These are phyloP conservation scores for Protaetia brevitarsis DNA, from an alignment of 1,140 invertebrate species.

Conservation along the genomic window DNA sequence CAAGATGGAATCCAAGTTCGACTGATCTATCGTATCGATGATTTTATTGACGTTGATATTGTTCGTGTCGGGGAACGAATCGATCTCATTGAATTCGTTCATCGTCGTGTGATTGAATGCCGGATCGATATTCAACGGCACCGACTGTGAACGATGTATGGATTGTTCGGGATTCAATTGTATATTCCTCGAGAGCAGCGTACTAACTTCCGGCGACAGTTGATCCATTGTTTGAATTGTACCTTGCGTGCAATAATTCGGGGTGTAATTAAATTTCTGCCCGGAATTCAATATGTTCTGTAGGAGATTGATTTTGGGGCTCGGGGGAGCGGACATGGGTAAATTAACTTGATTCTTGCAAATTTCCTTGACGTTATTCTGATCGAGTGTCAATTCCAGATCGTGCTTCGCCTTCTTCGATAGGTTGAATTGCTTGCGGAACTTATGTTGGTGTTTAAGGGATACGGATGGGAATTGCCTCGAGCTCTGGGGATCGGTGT, in stretches of 20 bases:
- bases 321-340: conserved; percentile 58
- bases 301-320: conserved; percentile 52
- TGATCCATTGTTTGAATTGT: conserved; percentile 43
- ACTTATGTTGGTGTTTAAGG: background rate
- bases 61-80: conserved; percentile 53
- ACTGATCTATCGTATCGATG: conserved; percentile 50
- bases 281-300: conserved; percentile 41
- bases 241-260: conserved; percentile 46
- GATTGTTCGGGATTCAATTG: conserved; percentile 22
- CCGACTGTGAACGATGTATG: conserved; percentile 68
- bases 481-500: conserved; percentile 33
- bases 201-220: conserved; percentile 53
- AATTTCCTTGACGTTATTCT: conserved; percentile 6
- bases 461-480: conserved; percentile 27
- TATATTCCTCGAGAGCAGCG: conserved; percentile 53
- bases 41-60: conserved; percentile 53
- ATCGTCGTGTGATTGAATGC: conserved; percentile 20
- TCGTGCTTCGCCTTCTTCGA: conserved; percentile 33
- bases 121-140: conserved; percentile 61
- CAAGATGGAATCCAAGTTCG: background rate
- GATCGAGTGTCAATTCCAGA: conserved; percentile 38
- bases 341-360: conserved; percentile 12
- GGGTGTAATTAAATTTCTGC: conserved; percentile 42
- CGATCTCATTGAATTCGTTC: conserved; percentile 67
- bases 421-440: conserved; percentile 10